phyloP scores from a whole-genome alignment of 1,140 invertebrate genomes.

The Bombus polaris region DNA sequence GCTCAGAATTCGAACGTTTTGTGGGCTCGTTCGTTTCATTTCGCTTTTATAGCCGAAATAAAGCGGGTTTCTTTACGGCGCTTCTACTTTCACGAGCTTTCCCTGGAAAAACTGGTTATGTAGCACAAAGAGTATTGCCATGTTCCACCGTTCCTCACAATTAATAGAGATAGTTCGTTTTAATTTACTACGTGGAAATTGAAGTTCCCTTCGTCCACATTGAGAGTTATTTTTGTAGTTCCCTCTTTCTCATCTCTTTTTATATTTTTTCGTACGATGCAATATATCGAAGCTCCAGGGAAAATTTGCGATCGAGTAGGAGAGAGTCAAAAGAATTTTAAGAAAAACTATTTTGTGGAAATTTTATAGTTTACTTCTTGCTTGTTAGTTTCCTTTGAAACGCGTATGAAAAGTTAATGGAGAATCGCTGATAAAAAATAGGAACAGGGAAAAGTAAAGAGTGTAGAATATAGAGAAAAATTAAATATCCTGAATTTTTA shows the following conservation, averaged over 20 bases:
- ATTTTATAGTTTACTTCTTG: too few relatives aligned
- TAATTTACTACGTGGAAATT: slow-evolving; percentile 19
- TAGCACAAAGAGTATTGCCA: not conserved
- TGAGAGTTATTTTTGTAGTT: too few relatives aligned
- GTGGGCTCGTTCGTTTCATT: not conserved
- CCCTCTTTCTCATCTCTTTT: not conserved
- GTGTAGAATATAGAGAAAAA: too few relatives aligned
- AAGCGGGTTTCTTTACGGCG: slow-evolving; percentile 12
- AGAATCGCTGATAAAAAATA: too few relatives aligned
- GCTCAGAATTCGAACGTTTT: not conserved
- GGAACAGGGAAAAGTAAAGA: too few relatives aligned
- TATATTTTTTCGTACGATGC: not conserved
- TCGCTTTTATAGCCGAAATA: slow-evolving; percentile 10
- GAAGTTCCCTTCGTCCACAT: not conserved
- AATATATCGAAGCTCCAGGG: not conserved
- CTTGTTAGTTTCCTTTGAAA: too few relatives aligned
- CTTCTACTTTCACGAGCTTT: slow-evolving; percentile 11
- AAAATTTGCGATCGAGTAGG: not conserved
- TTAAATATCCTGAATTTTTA: too few relatives aligned
- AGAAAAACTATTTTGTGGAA: not conserved
- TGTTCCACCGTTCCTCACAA: not conserved
- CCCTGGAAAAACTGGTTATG: not conserved
- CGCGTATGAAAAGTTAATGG: too few relatives aligned
- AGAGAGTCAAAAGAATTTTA: not conserved
- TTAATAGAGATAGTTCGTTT: slow-evolving; percentile 9